phyloP scores from a whole-genome alignment of 1,140 invertebrate genomes.

The Leptoteleia sp. region DNA sequence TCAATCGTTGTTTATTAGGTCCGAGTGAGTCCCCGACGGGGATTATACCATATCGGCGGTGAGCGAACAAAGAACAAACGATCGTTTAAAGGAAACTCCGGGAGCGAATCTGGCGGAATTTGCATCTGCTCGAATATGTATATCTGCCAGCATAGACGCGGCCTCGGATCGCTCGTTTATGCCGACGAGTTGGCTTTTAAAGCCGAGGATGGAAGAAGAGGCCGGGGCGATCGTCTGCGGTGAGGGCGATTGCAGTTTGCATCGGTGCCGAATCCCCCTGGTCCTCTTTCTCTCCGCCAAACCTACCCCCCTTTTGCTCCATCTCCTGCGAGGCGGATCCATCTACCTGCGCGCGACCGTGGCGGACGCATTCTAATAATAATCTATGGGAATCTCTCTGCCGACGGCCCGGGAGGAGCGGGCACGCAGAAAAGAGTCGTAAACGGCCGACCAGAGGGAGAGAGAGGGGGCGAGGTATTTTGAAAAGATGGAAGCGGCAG shows the following conservation, averaged over 20 bases:
- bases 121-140: constrained; percentile 64
- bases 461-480: constrained; percentile 35
- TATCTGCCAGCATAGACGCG: constrained; percentile 45
- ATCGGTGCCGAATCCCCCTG: constrained; percentile 42
- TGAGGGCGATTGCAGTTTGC: constrained; percentile 67
- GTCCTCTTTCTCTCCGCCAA: constrained; percentile 60
- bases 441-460: constrained; percentile 53
- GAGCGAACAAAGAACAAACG: constrained; percentile 45
- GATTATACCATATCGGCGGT: constrained; percentile 36
- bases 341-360: constrained; percentile 76
- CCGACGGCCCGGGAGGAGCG: constrained; percentile 42
- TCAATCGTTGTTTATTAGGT: constrained; percentile 8
- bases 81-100: constrained; percentile 49
- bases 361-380: constrained; percentile 79
- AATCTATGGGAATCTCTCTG: constrained; percentile 78
- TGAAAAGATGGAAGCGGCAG: constrained; percentile 53
- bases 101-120: constrained; percentile 51
- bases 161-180: constrained; percentile 50
- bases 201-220: constrained; percentile 11
- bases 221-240: constrained; percentile 44
- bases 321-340: constrained; percentile 71
- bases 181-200: constrained; percentile 42
- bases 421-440: constrained; percentile 28
- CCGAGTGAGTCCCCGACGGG: not conserved
- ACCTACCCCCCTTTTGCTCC: constrained; percentile 45